Evolutionary conservation across 2,113 vertebrate species (phyloP), one percentile per base, ranked within the genome.

Genomic region (Uria lomvia): DNA sequence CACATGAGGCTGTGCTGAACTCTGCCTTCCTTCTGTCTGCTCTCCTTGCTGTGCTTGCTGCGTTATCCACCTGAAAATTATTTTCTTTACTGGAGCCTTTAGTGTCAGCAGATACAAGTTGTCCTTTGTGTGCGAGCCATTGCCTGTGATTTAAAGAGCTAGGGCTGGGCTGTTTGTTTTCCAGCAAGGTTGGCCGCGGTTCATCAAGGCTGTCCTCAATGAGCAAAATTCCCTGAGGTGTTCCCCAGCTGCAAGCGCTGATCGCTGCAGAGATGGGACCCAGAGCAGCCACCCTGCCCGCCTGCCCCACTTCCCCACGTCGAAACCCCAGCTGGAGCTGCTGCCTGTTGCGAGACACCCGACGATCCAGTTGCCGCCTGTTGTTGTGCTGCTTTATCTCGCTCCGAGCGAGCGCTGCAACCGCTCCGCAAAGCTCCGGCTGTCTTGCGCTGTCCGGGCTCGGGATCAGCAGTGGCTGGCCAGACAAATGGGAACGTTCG

Each of bases 91-190:
- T 2, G 66, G 42, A 80, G 34, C 43, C 24, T 27, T 23, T 30
- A 50, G 34, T 0, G 3, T 38, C 79, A 76, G 32, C 55, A 68
- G n/a, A 42, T 9, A 92, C 59, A 62, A 78, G 58, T 1, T n/a
- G 76, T 34, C 53, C 91, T 94, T 86, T 81, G 91, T 62, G 80
- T n/a, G 23, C 5, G 3, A 88, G 66, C 82, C 82, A 8, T 38
- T 40, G 49, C 71, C 56, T 66, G 36, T 2, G 34, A 50, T 75
- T 68, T 68, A 23, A 77, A 82, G 93, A 88, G 59, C 34, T 2
- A 29, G 94, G 93, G 96, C 90, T 85, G 92, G 95, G 94, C 92
- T 95, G 90, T 94, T 95, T 96, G 94, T 91, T 96, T 84, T 92
- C 52, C 10, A 75, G 47, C 89, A 5, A 42, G 68, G 11, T 0